Evolutionary conservation across 92 coral and sea anemone species (phyloP), one percentile per base, ranked within the genome.

Genomic region (Muricea muricata): DNA sequence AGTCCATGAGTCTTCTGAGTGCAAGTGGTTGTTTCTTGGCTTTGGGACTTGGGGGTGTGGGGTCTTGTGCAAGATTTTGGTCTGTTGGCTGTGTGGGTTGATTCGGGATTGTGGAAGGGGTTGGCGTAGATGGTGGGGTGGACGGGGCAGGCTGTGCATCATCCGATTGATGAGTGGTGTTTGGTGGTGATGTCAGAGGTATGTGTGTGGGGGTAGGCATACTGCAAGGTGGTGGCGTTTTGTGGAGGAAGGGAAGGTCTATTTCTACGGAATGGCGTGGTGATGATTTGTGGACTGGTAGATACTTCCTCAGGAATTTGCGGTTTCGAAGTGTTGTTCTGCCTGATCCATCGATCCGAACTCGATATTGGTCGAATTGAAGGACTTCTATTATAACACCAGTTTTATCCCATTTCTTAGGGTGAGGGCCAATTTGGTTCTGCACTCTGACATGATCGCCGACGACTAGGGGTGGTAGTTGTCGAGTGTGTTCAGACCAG

Each of bases 361-460:
- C 21, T 18, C 1, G 23, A 15, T 54, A 54, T 26, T 54, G 61
- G 20, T 54, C 61, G 21, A 54, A 54, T 23, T 29, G 72, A 39
- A 11, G 72, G 31, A 65, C 72, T 7, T 65, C 32, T 1, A 65
- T 23, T 26, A 54, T 26, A 1, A 17, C 8, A 8, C 65, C 65
- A 0, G 65, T 57, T 3, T 18, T 57, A 24, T 67, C 74, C 74
- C 74, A 67, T 30, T 67, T 65, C 37, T 26, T 29, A 14, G 72
- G 72, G 72, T 65, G 72, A 18, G 37, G 39, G 39, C 72, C 72
- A 29, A 29, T 65, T 23, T 65, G 72, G n/a, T 65, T 65, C 29
- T 65, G 32, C 9, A 65, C 29, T 18, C 72, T 17, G 35, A 65
- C 37, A 7, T 65, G 72, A 29, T 65, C 42, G 29, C 32, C 72